Evolutionary conservation across 1,140 invertebrate species (phyloP).

Genomic region (Planococcus citri): DNA sequence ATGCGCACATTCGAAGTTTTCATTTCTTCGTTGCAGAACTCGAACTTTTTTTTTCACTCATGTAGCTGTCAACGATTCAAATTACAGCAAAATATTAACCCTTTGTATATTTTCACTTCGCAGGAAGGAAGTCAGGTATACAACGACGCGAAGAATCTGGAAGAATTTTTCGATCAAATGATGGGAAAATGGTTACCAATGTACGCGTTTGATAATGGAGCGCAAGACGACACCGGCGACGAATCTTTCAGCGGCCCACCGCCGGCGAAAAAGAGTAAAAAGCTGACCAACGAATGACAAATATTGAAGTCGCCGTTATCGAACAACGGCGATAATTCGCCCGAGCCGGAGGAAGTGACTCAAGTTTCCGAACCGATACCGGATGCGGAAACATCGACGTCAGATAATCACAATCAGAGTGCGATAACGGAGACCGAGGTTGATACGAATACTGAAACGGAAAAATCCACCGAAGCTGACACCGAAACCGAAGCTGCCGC

Average conservation of each 20-base stretch:
- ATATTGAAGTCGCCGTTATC: neutral
- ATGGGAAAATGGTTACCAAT: slow-evolving; percentile 62
- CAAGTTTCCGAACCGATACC: neutral
- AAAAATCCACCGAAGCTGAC: too few species aligned
- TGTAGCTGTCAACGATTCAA: too few species aligned
- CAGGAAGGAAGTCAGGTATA: slow-evolving; percentile 47
- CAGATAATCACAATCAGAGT: too few species aligned
- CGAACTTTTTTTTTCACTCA: too few species aligned
- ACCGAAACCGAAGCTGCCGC: too few species aligned
- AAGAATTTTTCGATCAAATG: slow-evolving; percentile 73
- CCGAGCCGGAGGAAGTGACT: too few species aligned
- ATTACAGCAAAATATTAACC: too few species aligned
- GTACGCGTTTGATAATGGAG: slow-evolving; percentile 14
- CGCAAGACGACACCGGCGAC: neutral
- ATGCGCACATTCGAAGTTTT: too few species aligned
- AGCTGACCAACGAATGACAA: neutral
- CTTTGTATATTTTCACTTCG: neutral
- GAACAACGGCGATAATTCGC: neutral
- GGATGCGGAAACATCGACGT: neutral
- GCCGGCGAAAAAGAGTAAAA: slow-evolving; percentile 9
- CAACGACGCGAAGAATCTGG: slow-evolving; percentile 66
- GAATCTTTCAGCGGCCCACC: neutral
- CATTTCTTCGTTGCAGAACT: too few species aligned
- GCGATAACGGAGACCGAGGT: too few species aligned
- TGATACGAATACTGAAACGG: too few species aligned